A percentile compares a stretch with the other conserved stretches of the same genome.
These are phyloP conservation scores for Pilophorus perplexus DNA, from an alignment of 2,888 invertebrate species.

Conservation along the genomic window DNA sequence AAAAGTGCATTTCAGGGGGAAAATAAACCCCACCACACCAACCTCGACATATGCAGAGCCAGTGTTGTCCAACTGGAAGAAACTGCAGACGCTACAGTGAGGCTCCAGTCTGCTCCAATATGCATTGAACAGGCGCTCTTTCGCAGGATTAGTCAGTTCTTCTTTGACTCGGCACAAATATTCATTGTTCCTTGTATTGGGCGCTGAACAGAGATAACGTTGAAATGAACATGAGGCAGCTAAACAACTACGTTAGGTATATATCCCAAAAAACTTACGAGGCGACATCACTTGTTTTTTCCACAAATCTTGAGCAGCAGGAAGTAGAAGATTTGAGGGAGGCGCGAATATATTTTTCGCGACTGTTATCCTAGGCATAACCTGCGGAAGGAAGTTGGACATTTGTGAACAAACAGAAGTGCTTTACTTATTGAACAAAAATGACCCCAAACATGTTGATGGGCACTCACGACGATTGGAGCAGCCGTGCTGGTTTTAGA, in stretches of 20 bases:
- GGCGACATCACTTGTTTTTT: constrained; percentile 4
- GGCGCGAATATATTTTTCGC: constrained; percentile 42
- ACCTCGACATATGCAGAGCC: too few relatives aligned
- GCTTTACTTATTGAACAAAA: too few relatives aligned
- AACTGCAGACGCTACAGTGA: constrained; percentile 60
- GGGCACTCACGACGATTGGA: too few relatives aligned
- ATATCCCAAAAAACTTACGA: too few relatives aligned
- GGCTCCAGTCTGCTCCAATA: constrained; percentile 57
- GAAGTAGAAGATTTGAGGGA: constrained; percentile 21
- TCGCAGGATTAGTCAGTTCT: constrained; percentile 35
- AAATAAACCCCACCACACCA: too few relatives aligned
- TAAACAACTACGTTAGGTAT: too few relatives aligned
- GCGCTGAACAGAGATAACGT: constrained; percentile 2
- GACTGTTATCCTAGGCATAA: constrained; percentile 33
- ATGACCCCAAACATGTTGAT: too few relatives aligned
- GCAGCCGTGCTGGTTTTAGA: too few relatives aligned
- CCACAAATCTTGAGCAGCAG: constrained; percentile 30
- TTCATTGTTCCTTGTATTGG: not conserved
- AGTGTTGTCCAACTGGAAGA: too few relatives aligned
- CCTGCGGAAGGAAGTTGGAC: not conserved
- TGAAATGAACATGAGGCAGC: too few relatives aligned
- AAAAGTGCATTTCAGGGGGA: too few relatives aligned
- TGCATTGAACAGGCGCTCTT: constrained; percentile 54
- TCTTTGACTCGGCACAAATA: not conserved
- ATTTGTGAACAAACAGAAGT: too few relatives aligned